Conservation (phyloP, 2,113 vertebrate species). For the Ceratotherium simum region DNA sequence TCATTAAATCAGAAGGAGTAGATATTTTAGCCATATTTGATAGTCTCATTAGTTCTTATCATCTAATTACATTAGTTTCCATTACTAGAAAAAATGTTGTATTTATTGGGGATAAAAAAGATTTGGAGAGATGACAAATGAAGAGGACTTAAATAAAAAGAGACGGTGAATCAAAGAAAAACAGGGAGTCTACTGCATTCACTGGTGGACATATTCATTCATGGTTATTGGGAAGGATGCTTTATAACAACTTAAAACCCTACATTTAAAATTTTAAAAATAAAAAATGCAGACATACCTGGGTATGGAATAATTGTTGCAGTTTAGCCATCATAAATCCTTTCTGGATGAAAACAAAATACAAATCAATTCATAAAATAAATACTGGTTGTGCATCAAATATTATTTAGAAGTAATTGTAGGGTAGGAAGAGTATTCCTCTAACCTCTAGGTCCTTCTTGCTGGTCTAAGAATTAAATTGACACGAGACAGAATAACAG, state of each 20-base stretch:
- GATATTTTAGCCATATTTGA: neutral
- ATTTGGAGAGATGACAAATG: neutral
- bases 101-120: neutral
- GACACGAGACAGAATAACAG: too few relatives aligned
- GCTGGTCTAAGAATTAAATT: too few relatives aligned
- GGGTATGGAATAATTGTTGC: neutral
- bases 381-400: neutral
- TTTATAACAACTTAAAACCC: neutral
- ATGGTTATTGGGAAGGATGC: neutral
- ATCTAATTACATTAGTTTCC: neutral
- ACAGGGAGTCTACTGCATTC: neutral
- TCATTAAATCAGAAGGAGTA: neutral
- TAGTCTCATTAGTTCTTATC: neutral
- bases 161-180: neutral
- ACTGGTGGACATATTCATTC: neutral
- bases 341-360: constrained; percentile 15
- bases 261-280: neutral
- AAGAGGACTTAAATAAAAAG: neutral
- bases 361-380: neutral
- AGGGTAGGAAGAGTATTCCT: too few relatives aligned
- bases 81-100: neutral
- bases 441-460: too few relatives aligned
- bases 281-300: neutral
- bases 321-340: neutral
- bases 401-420: neutral